Base-by-base conservation (phyloP, 2,888 invertebrate species). In the Acanthopleura granulata region DNA sequence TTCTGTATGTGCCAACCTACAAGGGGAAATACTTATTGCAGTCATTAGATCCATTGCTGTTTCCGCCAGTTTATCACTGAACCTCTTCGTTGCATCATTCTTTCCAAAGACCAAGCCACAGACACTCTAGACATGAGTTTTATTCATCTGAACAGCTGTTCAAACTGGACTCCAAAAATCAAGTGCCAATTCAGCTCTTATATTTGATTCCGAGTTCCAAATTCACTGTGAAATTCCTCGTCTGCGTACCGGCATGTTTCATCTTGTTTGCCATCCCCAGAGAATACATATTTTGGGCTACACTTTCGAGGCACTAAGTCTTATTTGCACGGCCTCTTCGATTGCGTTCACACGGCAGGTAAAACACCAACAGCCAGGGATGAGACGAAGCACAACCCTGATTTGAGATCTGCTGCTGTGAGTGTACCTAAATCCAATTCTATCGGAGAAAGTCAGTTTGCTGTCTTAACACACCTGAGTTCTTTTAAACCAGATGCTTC, bases 401-500 rank as follows among this genome's bases (percentile, higher is more conserved):
- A 16, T 25, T 25, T 66, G 25, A 66, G 25, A 27, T 18, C 16
- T 16, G 66, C 6, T 16, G 18, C 27, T 16, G 16, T 25, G 18
- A 27, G 25, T 16, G 66, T 12, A 16, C 66, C 66, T 27, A 66
- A 66, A 66, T 66, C 66, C 22, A 66, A 66, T 27, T 66, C 66
- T 16, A 25, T 66, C 25, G 12, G 66, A 22, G 66, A 66, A 25
- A 66, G 66, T 27, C 66, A 66, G 66, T 25, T 66, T 27, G 66
- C 25, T 14, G 27, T 66, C 22, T 27, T 66, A 25, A 66, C 6
- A 66, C 29, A 66, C 29, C 29, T 25, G 66, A 6, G 66, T 6
- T 6, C 18, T 25, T 66, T 66, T 66, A 66, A 25, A 66, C 66
- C 66, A 66, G 25, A 66, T 66, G 66, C 66, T 3, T 22, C 66